These are phyloP conservation scores for Tipula unca DNA, from an alignment of 2,888 invertebrate genomes.

Conservation along the genomic window DNA sequence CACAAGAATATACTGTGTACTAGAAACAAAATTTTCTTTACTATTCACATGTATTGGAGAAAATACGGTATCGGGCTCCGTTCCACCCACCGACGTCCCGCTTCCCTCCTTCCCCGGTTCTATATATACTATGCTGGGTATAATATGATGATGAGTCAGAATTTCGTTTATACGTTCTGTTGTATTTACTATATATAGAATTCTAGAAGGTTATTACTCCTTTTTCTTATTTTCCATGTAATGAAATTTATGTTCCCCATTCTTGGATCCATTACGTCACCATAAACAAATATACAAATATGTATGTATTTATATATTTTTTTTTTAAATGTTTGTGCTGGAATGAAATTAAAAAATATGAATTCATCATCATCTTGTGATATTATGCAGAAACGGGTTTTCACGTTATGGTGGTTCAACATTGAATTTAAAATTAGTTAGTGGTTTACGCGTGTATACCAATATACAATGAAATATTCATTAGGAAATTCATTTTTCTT, in stretches of 20 bases:
- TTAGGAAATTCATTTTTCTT: background rate
- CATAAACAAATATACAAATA: background rate
- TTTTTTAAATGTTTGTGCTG: background rate
- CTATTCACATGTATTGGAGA: background rate
- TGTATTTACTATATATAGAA: background rate
- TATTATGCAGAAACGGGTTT: background rate
- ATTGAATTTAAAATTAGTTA: slow-evolving; percentile 1
- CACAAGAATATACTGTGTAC: too few relatives aligned
- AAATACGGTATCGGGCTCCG: background rate
- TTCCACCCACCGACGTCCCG: background rate
- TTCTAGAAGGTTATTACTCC: background rate
- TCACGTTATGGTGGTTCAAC: background rate
- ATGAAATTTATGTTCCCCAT: background rate
- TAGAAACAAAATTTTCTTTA: background rate
- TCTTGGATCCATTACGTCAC: background rate
- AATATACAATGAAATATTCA: background rate
- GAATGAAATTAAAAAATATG: background rate
- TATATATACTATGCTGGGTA: background rate
- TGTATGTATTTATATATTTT: too few relatives aligned
- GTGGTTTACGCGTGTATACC: background rate
- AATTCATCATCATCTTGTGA: background rate
- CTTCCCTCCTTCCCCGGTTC: background rate
- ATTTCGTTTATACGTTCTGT: background rate
- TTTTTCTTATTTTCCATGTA: background rate
- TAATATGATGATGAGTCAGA: background rate